These are phyloP conservation scores for Adelges cooleyi DNA, from an alignment of 1,140 invertebrate species.

Conservation along the genomic window DNA sequence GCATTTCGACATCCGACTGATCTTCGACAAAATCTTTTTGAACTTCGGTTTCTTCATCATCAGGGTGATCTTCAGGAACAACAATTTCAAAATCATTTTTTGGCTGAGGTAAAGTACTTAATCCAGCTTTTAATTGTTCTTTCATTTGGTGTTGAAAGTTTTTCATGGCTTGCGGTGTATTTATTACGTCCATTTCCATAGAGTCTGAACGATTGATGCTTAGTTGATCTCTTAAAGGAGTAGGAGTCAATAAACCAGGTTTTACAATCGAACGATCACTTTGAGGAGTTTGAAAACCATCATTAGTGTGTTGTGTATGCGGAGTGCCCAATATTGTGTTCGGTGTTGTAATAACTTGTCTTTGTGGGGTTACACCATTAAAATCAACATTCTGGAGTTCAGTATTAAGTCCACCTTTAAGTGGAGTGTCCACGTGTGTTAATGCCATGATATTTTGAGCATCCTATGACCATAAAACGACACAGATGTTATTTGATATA, in stretches of 20 bases:
- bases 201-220: slow-evolving; percentile 86
- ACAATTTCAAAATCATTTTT: slow-evolving; percentile 98
- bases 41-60: slow-evolving; percentile 37
- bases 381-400: slow-evolving; percentile 83
- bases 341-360: slow-evolving; percentile 67
- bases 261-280: slow-evolving; percentile 19
- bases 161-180: slow-evolving; percentile 50
- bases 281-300: slow-evolving; percentile 29
- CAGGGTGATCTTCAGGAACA: slow-evolving; percentile 62
- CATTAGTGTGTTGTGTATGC: slow-evolving; percentile 50
- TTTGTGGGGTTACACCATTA: slow-evolving; percentile 62
- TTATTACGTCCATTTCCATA: slow-evolving; percentile 46
- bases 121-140: slow-evolving; percentile 59
- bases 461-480: slow-evolving; percentile 45
- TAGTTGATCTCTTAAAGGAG: slow-evolving; percentile 80
- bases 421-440: slow-evolving; percentile 75
- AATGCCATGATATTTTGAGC: slow-evolving; percentile 97
- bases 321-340: slow-evolving; percentile 93
- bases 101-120: slow-evolving; percentile 73
- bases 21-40: slow-evolving; percentile 51
- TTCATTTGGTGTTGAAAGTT: slow-evolving; percentile 55
- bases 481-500: slow-evolving; percentile 41
- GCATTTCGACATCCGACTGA: slow-evolving; percentile 77
- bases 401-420: slow-evolving; percentile 93
- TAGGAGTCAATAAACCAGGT: slow-evolving; percentile 39